Evolutionary conservation across 2,888 invertebrate species (phyloP).

Genomic region (Leptopterna dolabrata): DNA sequence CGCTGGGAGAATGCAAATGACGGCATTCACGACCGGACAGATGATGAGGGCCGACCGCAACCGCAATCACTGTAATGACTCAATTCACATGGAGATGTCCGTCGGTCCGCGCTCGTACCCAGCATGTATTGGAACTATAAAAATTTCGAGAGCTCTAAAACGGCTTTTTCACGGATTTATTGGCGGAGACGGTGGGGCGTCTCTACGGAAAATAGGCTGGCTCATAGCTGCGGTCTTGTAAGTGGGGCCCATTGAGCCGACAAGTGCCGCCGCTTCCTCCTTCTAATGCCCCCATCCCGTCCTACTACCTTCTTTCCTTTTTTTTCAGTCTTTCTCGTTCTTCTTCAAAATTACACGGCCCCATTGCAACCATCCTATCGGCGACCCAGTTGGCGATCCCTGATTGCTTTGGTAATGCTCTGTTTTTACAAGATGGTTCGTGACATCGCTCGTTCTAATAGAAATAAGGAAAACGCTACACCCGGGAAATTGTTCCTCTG

Average conservation of each 20-base stretch:
- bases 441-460: neutral
- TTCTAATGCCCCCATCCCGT: neutral
- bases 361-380: neutral
- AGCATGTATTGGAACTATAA: neutral
- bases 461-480: neutral
- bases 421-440: neutral
- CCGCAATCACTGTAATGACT: slow-evolving; percentile 11
- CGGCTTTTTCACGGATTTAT: neutral
- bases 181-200: neutral
- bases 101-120: neutral
- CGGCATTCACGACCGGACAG: slow-evolving; percentile 9
- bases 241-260: neutral
- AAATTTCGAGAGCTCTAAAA: neutral
- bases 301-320: neutral
- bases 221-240: neutral
- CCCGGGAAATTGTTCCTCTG: too few relatives aligned
- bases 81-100: slow-evolving; percentile 20
- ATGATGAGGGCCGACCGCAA: neutral
- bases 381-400: neutral
- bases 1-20: slow-evolving; percentile 18
- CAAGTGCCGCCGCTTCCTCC: slow-evolving; percentile 6
- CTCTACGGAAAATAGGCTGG: neutral
- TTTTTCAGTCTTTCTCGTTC: neutral
- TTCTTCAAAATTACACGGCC: neutral
- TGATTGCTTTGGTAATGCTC: neutral